Base-by-base conservation (phyloP, 2,888 invertebrate genomes). In the Venusia cambrica region DNA sequence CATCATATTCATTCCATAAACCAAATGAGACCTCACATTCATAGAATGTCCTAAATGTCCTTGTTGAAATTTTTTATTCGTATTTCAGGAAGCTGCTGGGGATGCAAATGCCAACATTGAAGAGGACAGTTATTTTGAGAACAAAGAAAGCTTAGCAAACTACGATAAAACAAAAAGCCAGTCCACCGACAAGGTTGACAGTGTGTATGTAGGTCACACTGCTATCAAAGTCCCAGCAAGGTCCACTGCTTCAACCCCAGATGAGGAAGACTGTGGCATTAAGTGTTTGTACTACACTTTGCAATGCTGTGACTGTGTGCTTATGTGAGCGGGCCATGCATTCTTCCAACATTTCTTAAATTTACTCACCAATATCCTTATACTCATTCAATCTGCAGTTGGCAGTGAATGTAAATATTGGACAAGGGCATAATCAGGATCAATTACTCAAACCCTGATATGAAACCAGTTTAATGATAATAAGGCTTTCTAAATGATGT, bases 281-380 rank as follows among this genome's bases (percentile, higher is more conserved):
- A 89, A 89, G 57, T 92, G 92, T 54, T 73, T 91, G 7, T 91
- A 90, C 54, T 90, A 89, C 51, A 87, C 90, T 1, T 74, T 91
- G 53, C 89, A 90, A 60, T 91, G 91, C 57, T 91, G 91, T 72
- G 90, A 91, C 54, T 92, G 92, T 70, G 84, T 88, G 35, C 56
- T 85, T 16, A 77, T 79, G 78, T 85, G 73, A 73, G 39, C n/a
- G n/a, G n/a, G n/a, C n/a, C n/a, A n/a, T n/a, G n/a, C n/a, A n/a
- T n/a, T n/a, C n/a, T n/a, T n/a, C n/a, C n/a, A n/a, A n/a, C n/a
- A n/a, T n/a, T n/a, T n/a, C n/a, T n/a, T n/a, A n/a, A n/a, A n/a
- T n/a, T n/a, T n/a, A n/a, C n/a, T n/a, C n/a, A n/a, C n/a, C n/a
- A n/a, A n/a, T n/a, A n/a, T n/a, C n/a, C n/a, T n/a, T n/a, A n/a